Percentiles rank a stretch among this genome's conserved stretches.
These are phyloP conservation scores for Idaea dimidiata DNA, from an alignment of 2,888 invertebrate species.

Conservation along the genomic window DNA sequence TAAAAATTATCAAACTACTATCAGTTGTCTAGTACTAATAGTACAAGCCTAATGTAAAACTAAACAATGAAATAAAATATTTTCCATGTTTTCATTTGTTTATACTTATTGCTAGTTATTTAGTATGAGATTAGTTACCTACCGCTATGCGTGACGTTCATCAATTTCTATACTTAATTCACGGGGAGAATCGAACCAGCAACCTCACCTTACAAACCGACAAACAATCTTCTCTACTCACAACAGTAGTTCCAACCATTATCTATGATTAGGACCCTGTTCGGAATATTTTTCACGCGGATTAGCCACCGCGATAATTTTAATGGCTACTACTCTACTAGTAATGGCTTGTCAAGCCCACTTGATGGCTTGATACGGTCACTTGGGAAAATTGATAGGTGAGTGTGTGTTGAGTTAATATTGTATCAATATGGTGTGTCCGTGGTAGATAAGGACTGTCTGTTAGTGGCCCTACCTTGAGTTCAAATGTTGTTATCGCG, in stretches of 20 bases:
- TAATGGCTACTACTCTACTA: not conserved
- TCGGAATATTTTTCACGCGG: not conserved
- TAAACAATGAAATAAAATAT: no score
- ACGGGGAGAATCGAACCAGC: no score
- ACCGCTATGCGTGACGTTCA: no score
- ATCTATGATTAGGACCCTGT: constrained; percentile 31
- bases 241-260: constrained; percentile 38
- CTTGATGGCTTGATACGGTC: constrained; percentile 7
- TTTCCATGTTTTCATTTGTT: no score
- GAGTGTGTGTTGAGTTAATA: constrained; percentile 10
- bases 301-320: not conserved
- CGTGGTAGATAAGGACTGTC: not conserved
- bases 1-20: no score
- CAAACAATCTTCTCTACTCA: not conserved
- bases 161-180: no score
- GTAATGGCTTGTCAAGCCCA: not conserved
- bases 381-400: constrained; percentile 13
- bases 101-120: no score
- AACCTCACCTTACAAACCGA: no score
- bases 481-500: not conserved
- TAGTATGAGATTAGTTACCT: no score
- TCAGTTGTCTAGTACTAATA: no score
- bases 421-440: not conserved
- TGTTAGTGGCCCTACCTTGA: not conserved
- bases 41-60: no score